A percentile compares a stretch with the other conserved stretches of the same genome.
Evolutionary conservation across 2,797 vertebrate species (phyloP).

Genomic region (Ctenochaetus hawaiiensis): DNA sequence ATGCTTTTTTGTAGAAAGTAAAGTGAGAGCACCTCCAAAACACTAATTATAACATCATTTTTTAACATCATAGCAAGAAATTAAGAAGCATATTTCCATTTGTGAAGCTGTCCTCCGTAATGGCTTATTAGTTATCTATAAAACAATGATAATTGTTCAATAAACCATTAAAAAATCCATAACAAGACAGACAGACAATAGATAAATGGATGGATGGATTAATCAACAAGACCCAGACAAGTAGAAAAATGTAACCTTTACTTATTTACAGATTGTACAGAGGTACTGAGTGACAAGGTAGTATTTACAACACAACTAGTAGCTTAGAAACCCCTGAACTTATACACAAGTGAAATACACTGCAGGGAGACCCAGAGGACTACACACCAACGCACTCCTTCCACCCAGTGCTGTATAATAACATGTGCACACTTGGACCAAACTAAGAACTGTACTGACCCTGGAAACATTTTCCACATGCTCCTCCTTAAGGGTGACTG

Average conservation of each 20-base stretch:
- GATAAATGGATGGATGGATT: slow-evolving; percentile 7
- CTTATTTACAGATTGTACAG: slow-evolving; percentile 88
- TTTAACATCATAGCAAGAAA: no score
- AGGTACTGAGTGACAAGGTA: slow-evolving; percentile 85
- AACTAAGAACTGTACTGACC: slow-evolving; percentile 35
- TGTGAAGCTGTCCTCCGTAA: no score
- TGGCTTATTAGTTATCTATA: no score
- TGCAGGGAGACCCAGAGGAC: slow-evolving; percentile 68
- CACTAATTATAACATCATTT: no score
- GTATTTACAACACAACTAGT: slow-evolving; percentile 85
- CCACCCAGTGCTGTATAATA: slow-evolving; percentile 42
- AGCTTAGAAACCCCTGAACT: slow-evolving; percentile 85
- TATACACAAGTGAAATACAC: slow-evolving; percentile 80
- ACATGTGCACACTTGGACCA: slow-evolving; percentile 29
- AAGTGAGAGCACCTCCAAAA: no score
- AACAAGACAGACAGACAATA: no score
- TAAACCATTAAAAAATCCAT: no score
- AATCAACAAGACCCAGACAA: slow-evolving; percentile 59
- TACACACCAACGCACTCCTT: slow-evolving; percentile 57
- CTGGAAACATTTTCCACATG: slow-evolving; percentile 13
- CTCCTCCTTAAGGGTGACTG: slow-evolving; percentile 6
- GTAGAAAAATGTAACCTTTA: slow-evolving; percentile 87
- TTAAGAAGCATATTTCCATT: no score
- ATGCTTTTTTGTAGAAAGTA: no score
- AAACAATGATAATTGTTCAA: no score